phyloP scores from a whole-genome alignment of 2,797 vertebrate genomes.

The Gephyroberyx darwinii region DNA sequence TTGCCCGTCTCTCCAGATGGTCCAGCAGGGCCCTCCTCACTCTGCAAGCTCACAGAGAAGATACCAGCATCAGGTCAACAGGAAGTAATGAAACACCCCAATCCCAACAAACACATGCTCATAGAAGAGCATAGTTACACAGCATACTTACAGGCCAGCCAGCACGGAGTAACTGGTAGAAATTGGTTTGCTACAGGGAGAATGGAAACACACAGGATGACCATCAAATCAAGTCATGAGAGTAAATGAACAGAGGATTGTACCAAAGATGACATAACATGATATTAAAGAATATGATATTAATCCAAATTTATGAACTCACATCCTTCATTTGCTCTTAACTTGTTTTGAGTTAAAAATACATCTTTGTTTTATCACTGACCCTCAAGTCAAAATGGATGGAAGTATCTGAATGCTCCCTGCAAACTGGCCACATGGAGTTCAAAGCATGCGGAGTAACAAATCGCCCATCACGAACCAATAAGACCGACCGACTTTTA shows the following conservation, averaged over 20 bases:
- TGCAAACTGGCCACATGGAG: conserved; percentile 27
- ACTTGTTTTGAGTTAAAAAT: conserved; percentile 3
- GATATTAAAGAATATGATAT: not conserved
- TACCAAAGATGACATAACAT: no score
- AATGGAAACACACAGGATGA: conserved; percentile 13
- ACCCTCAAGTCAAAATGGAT: conserved; percentile 16
- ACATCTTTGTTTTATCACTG: conserved; percentile 1
- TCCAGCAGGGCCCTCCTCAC: conserved; percentile 79
- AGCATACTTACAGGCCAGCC: conserved; percentile 91
- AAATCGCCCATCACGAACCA: conserved; percentile 54
- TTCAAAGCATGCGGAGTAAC: conserved; percentile 60
- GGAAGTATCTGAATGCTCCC: conserved; percentile 9
- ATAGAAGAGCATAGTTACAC: no score
- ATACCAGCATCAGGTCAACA: conserved; percentile 62
- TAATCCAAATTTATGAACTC: not conserved
- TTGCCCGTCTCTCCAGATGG: conserved; percentile 85
- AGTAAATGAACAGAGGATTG: not conserved
- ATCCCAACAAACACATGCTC: not conserved
- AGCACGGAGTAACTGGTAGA: conserved; percentile 86
- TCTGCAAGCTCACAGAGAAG: conserved; percentile 82
- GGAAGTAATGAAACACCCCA: not conserved
- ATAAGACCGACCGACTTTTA: conserved; percentile 39
- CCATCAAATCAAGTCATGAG: not conserved
- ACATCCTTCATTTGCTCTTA: not conserved
- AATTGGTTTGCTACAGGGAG: conserved; percentile 81